Evolutionary conservation across 2,113 vertebrate genomes (phyloP).

Genomic region (Dipodomys merriami): DNA sequence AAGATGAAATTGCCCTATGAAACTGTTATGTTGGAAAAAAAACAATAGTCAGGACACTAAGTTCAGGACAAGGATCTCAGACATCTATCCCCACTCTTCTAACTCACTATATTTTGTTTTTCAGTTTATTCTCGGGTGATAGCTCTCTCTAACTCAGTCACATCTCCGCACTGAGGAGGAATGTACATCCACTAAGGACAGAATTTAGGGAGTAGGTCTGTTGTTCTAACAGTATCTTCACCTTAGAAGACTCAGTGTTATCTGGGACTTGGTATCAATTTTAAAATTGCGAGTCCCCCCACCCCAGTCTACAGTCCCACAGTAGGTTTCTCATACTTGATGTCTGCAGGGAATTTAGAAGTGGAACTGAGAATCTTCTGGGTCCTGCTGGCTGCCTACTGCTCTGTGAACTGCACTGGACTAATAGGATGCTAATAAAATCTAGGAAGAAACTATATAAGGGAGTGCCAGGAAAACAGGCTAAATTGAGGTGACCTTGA

Average conservation of each 20-base stretch:
- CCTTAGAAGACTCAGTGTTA: background rate
- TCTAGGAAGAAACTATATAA: background rate
- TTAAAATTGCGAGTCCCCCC: background rate
- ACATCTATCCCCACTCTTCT: background rate
- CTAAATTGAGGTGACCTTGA: constrained; percentile 18
- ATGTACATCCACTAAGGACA: background rate
- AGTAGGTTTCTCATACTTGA: background rate
- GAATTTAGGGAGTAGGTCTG: background rate
- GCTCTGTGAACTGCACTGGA: background rate
- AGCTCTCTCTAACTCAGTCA: background rate
- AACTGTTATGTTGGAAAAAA: background rate
- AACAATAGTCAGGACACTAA: background rate
- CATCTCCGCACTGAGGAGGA: background rate
- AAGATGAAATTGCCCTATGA: background rate
- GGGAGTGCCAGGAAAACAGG: constrained; percentile 34
- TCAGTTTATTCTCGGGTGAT: background rate
- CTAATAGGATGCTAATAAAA: constrained; percentile 11
- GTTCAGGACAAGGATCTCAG: background rate
- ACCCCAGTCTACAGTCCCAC: background rate
- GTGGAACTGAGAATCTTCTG: background rate
- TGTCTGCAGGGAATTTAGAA: accelerated
- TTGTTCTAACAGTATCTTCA: background rate
- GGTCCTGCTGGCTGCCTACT: background rate
- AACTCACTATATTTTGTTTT: background rate
- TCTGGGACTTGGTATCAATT: background rate